These are phyloP conservation scores for Tetranychus cinnabarinus DNA, from an alignment of 1,140 invertebrate genomes.

Conservation along the genomic window DNA sequence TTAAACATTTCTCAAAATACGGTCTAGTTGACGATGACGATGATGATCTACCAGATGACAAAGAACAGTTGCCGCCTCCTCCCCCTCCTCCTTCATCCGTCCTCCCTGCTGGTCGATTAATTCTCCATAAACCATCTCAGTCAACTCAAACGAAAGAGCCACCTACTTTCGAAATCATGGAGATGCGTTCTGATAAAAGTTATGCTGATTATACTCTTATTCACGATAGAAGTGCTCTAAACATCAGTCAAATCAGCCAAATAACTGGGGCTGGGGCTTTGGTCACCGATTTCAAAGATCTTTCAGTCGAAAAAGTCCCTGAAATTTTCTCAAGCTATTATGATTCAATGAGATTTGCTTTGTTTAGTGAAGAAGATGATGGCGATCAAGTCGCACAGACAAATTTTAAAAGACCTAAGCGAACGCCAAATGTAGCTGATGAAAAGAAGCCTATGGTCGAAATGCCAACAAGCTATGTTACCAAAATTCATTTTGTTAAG, in stretches of 20 bases:
- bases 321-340: background rate
- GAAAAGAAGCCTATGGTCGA: background rate
- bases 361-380: conserved; percentile 5
- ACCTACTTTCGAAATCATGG: too few relatives aligned
- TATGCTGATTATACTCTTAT: too few relatives aligned
- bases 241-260: too few relatives aligned
- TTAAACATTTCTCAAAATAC: conserved; percentile 41
- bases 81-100: too few relatives aligned
- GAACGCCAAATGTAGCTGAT: background rate
- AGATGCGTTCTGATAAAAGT: too few relatives aligned
- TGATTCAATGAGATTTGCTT: conserved; percentile 5
- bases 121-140: background rate
- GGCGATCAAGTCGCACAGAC: background rate
- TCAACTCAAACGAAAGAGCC: background rate
- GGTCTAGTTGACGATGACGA: conserved; percentile 72
- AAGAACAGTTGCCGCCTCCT: too few relatives aligned
- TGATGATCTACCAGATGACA: conserved; percentile 33
- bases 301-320: too few relatives aligned
- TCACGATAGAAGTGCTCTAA: too few relatives aligned
- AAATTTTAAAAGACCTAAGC: background rate
- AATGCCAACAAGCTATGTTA: background rate
- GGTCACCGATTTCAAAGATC: background rate
- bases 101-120: background rate
- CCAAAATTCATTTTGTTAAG: background rate
- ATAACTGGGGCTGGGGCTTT: background rate